Conservation (phyloP, 2,888 invertebrate species). For the Microctonus hyperodae region DNA sequence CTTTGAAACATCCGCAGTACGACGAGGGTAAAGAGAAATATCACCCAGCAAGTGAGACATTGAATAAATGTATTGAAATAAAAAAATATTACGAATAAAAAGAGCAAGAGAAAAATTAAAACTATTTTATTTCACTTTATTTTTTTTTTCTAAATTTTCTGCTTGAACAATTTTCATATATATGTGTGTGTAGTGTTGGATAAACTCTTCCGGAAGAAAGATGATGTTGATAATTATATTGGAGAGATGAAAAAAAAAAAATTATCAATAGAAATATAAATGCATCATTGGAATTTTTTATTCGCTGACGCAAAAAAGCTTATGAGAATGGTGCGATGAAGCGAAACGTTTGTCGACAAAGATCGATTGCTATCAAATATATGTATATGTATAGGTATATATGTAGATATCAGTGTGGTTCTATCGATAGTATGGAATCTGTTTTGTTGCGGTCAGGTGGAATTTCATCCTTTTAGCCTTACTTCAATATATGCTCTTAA, state of each 20-base stretch:
- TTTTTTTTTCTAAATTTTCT: no score
- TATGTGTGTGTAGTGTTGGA: no score
- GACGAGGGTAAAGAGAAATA: background rate
- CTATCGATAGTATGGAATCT: constrained; percentile 35
- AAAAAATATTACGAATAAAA: background rate
- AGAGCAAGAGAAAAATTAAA: background rate
- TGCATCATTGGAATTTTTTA: background rate
- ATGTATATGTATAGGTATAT: background rate
- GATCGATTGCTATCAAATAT: constrained; percentile 34
- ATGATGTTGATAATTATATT: background rate
- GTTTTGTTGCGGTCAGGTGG: constrained; percentile 42
- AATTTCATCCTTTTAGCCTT: constrained; percentile 36
- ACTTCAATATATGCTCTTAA: constrained; percentile 11
- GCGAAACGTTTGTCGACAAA: background rate
- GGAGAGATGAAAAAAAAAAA: background rate
- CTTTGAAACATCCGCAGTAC: constrained; percentile 24
- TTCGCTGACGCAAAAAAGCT: constrained; percentile 4
- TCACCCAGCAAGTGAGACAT: background rate
- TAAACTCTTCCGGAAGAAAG: no score
- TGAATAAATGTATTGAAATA: background rate
- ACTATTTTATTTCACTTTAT: no score
- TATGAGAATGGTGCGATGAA: constrained; percentile 6
- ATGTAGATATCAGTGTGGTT: background rate
- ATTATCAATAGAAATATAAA: background rate
- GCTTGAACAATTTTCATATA: no score